These are phyloP conservation scores for Ibidorhyncha struthersii DNA, from an alignment of 2,113 vertebrate species.

Conservation along the genomic window DNA sequence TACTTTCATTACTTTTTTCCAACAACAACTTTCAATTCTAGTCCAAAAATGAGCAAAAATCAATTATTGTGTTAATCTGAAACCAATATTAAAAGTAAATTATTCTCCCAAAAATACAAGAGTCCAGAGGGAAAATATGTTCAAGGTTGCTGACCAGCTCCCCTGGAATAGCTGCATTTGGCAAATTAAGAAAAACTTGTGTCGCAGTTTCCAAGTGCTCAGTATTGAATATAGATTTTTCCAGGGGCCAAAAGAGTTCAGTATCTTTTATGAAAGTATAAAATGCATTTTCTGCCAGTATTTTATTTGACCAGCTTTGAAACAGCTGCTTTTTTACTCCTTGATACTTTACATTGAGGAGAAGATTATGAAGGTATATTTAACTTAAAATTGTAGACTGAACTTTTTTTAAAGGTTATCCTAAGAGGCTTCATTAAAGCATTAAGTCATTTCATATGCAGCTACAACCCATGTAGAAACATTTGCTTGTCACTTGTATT, in stretches of 20 bases:
- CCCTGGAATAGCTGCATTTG: background rate
- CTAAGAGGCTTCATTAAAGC: background rate
- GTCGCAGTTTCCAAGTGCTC: background rate
- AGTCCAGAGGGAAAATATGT: background rate
- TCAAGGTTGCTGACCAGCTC: background rate
- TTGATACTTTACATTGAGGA: background rate
- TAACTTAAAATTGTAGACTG: background rate
- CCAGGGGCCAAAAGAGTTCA: background rate
- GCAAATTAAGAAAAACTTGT: background rate
- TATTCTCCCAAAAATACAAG: background rate
- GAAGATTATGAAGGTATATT: background rate
- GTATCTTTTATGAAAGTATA: background rate
- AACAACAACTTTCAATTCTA: background rate
- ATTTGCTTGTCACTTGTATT: background rate
- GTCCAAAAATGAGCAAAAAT: background rate
- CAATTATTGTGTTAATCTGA: background rate
- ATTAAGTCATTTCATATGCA: background rate
- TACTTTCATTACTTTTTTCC: background rate
- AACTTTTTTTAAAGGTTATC: background rate
- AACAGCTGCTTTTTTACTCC: background rate
- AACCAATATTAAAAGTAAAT: background rate
- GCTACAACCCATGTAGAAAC: background rate
- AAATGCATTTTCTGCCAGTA: background rate
- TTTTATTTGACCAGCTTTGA: background rate
- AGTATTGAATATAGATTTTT: background rate